Evolutionary conservation across 2,797 vertebrate species (phyloP).

Genomic region (Tinamus major): DNA sequence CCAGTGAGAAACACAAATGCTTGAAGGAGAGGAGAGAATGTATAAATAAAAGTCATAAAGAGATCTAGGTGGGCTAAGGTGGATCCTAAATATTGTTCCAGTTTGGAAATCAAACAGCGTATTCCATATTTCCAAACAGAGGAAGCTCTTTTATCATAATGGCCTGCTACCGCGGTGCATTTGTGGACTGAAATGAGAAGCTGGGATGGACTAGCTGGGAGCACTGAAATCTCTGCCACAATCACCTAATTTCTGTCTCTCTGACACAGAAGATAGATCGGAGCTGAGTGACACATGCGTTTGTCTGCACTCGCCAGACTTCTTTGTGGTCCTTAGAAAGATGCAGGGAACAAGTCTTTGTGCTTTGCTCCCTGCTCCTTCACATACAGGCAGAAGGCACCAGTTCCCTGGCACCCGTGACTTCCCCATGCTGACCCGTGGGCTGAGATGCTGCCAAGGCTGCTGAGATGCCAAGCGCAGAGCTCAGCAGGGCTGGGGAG

Average conservation of each 20-base stretch:
- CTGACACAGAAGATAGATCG: neutral
- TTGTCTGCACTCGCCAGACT: neutral
- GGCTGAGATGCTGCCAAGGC: neutral
- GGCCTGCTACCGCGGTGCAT: neutral
- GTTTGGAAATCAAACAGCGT: neutral
- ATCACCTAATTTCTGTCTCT: neutral
- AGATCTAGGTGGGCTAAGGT: neutral
- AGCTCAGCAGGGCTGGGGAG: neutral
- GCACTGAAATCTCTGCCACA: neutral
- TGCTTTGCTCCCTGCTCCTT: neutral
- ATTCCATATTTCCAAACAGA: neutral
- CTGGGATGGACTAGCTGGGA: neutral
- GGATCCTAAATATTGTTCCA: neutral
- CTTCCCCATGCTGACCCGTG: neutral
- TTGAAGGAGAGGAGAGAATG: neutral
- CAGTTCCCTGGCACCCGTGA: neutral
- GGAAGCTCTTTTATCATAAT: neutral
- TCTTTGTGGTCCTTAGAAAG: neutral
- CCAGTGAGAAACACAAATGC: neutral
- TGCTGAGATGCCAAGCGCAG: neutral
- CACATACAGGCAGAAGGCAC: neutral
- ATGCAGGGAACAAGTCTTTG: neutral
- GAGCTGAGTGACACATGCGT: neutral
- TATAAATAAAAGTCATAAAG: neutral
- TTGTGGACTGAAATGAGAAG: neutral